Percentiles rank a stretch among this genome's conserved stretches.
Evolutionary conservation across 2,797 vertebrate species (phyloP).

Genomic region (Hoplostethus mediterraneus): DNA sequence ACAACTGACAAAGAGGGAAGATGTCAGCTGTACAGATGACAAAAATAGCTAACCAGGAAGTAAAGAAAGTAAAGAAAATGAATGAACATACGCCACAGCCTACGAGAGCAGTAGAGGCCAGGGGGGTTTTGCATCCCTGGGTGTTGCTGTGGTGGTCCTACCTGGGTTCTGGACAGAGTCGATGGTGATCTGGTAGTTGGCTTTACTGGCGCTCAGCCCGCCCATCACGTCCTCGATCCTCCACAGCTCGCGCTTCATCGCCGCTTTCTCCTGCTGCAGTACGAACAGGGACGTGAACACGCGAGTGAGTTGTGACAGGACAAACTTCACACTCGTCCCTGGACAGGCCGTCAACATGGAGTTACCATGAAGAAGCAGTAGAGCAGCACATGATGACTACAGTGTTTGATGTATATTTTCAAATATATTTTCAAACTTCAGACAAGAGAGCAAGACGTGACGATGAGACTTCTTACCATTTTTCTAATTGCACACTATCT

Average conservation of each 20-base stretch:
- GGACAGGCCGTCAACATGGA: too few relatives aligned
- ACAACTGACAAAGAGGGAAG: too few relatives aligned
- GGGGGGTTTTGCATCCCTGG: too few relatives aligned
- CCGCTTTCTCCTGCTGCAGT: constrained; percentile 86
- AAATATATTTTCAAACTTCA: too few relatives aligned
- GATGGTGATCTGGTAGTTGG: constrained; percentile 92
- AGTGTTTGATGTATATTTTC: too few relatives aligned
- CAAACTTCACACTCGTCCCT: neutral
- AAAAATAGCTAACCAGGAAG: too few relatives aligned
- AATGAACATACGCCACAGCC: too few relatives aligned
- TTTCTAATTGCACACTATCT: neutral
- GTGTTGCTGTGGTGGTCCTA: constrained; percentile 57
- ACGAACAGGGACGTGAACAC: neutral
- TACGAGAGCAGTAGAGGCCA: too few relatives aligned
- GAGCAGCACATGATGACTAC: too few relatives aligned
- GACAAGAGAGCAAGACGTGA: neutral
- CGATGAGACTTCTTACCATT: neutral
- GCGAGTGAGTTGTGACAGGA: neutral
- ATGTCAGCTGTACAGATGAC: too few relatives aligned
- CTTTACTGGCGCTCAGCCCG: constrained; percentile 92
- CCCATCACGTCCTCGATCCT: constrained; percentile 96
- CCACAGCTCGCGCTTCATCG: constrained; percentile 95
- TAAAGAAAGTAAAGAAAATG: too few relatives aligned
- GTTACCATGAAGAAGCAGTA: too few relatives aligned
- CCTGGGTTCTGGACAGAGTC: constrained; percentile 96